Evolutionary conservation across 2,888 invertebrate genomes (phyloP), one percentile per base, ranked within the genome.

Genomic region (Heliconius charithonia): DNA sequence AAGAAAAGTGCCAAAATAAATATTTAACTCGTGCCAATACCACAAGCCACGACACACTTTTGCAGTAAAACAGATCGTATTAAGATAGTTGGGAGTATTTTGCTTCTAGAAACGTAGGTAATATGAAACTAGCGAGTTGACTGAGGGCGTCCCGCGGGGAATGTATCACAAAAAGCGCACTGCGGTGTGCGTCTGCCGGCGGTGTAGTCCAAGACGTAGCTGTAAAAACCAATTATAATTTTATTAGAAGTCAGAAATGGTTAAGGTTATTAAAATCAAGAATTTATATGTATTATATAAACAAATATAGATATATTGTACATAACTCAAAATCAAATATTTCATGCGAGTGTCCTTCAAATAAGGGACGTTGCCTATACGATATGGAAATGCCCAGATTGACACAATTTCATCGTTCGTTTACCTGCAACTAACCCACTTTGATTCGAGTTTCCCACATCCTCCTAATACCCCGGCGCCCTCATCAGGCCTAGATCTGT

Each of bases 61-160:
- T 41, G 12, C 37, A 67, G 13, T 41, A 67, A 41, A 29, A 56
- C 16, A 32, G 32, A 72, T 72, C 56, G 56, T 56, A 72, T 72
- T 56, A 72, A 56, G 71, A 72, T 56, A 71, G 29, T 56, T 32
- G 19, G 12, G 10, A 29, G n/a, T 56, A 71, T 71, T 71, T 56
- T 29, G 56, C 71, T 56, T 56, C 51, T n/a, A 72, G 70, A n/a
- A 56, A 56, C 32, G 56, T 56, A 56, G 56, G 71, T 72, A 56
- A 72, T 72, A 59, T 71, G 51, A 51, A 51, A 51, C 70, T 70
- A 51, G 71, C 56, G 56, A 22, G 71, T 56, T 71, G 56, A 32
- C 71, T 56, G 71, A 71, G 67, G n/a, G 27, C 10, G 76, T 71
- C 77, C 56, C 77, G 22, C 56, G 77, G 77, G 77, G 65, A 72